phyloP scores from a whole-genome alignment of 37 sponge, comb jelly and placozoan genomes.

The Chondrosia reniformis region DNA sequence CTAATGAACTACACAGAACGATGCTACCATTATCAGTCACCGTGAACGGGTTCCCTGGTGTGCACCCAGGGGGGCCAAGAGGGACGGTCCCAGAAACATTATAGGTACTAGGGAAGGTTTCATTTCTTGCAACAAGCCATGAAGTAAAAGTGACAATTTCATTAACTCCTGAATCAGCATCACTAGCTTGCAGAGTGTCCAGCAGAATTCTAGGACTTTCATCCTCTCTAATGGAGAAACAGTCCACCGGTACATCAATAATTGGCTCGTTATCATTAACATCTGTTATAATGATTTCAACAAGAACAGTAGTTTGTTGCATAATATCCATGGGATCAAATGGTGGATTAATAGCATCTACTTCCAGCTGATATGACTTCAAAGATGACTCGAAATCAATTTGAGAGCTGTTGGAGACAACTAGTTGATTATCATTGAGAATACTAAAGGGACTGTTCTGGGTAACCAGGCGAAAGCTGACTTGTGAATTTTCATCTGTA shows the following conservation, averaged over 20 bases:
- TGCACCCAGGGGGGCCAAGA: neutral
- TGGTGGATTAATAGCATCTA: constrained; percentile 40
- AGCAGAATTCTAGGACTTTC: neutral
- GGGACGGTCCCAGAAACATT: neutral
- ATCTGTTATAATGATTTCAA: constrained; percentile 46
- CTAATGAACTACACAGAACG: constrained; percentile 36
- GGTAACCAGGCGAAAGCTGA: constrained; percentile 17
- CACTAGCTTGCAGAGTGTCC: constrained; percentile 47
- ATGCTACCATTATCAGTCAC: constrained; percentile 44
- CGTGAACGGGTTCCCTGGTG: constrained; percentile 8
- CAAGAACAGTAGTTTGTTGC: constrained; percentile 18
- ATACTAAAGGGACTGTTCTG: constrained; percentile 50
- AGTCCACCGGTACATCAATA: constrained; percentile 34
- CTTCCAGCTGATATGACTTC: constrained; percentile 11
- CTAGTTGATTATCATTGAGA: neutral
- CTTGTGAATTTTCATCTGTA: constrained; percentile 45
- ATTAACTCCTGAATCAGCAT: constrained; percentile 57
- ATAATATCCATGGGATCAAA: constrained; percentile 19
- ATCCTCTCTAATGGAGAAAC: constrained; percentile 42
- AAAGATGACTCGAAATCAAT: constrained; percentile 46
- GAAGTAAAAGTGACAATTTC: constrained; percentile 41
- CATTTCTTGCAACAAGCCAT: neutral
- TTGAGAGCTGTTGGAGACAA: constrained; percentile 15
- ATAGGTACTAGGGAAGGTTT: neutral
- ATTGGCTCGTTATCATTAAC: constrained; percentile 74